Base-by-base conservation (phyloP, 1,140 invertebrate genomes). In the Drosophila subpulchrella region DNA sequence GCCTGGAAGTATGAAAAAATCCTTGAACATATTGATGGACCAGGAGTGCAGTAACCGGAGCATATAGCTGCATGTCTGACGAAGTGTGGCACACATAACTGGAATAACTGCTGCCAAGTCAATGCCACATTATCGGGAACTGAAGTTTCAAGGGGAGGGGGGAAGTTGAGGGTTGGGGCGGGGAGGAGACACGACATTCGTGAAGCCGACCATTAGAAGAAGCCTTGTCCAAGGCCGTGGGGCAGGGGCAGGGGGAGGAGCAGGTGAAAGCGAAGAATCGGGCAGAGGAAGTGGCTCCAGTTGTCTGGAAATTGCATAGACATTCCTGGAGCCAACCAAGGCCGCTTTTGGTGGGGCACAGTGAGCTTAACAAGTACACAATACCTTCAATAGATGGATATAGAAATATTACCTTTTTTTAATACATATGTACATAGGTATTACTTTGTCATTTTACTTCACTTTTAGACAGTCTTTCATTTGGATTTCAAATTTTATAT, bases 21-120 rank as follows among this genome's bases (percentile, higher is more conserved):
- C 84, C 84, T 88, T 88, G 84, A 88, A 89, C 78, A 73, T 84
- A 88, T 89, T 74, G 84, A 80, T 75, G 53, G 71, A 90, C 81
- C 84, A 88, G 84, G 84, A 88, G 77, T 79, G 84, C 84, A 88
- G 84, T 46, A 75, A 55, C 66, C 51, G 42, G 42, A 81, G 81
- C 66, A 70, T 54, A 53, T 62, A 12, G 61, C 54, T 71, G 81
- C 80, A 48, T 56, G 75, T 56, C 75, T 57, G 41, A 51, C n/a
- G 38, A 60, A 63, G 55, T 63, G 55, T 60, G 60, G 55, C 74
- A 55, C 57, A 78, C 66, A 84, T 84, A 84, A 84, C 80, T 83
- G 80, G 80, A 83, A 83, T 83, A 78, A 75, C 80, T 53, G 48
- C 76, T 62, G 68, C 68, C 53, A 41, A 71, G 67, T 72, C 66